Percentiles rank a stretch among this genome's conserved stretches.
Conservation (phyloP, 2,888 invertebrate genomes). For the Diplazon laetatorius region DNA sequence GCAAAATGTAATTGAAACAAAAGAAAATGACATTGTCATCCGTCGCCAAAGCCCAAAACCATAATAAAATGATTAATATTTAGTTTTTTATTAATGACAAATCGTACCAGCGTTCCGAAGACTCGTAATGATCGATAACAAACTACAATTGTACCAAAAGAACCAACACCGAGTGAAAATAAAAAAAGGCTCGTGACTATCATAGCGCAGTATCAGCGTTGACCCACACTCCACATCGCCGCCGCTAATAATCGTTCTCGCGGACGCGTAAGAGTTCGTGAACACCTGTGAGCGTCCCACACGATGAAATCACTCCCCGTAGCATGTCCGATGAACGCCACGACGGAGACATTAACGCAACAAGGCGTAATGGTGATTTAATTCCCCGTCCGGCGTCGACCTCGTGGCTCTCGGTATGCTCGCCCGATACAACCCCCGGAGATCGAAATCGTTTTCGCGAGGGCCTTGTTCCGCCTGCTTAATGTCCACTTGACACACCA, state of each 20-base stretch:
- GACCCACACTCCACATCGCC: conserved; percentile 45
- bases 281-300: conserved; percentile 79
- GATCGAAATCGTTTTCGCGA: conserved; percentile 69
- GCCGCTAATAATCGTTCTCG: conserved; percentile 57
- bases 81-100: no score
- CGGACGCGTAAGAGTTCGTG: conserved; percentile 62
- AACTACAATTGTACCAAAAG: no score
- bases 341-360: conserved; percentile 66
- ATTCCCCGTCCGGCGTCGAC: conserved; percentile 67
- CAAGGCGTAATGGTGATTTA: conserved; percentile 78
- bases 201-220: conserved; percentile 42
- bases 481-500: conserved; percentile 78
- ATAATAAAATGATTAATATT: no score
- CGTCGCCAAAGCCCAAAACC: no score
- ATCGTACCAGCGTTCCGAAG: no score
- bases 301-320: conserved; percentile 65
- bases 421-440: conserved; percentile 73
- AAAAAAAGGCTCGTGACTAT: conserved; percentile 45
- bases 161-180: no score
- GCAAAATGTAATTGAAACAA: no score
- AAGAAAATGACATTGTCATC: no score
- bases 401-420: conserved; percentile 62
- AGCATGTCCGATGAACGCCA: conserved; percentile 35
- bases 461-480: conserved; percentile 66
- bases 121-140: no score